Evolutionary conservation across 1,140 invertebrate species (phyloP), one percentile per base, ranked within the genome.

Genomic region (Magallana gigas): DNA sequence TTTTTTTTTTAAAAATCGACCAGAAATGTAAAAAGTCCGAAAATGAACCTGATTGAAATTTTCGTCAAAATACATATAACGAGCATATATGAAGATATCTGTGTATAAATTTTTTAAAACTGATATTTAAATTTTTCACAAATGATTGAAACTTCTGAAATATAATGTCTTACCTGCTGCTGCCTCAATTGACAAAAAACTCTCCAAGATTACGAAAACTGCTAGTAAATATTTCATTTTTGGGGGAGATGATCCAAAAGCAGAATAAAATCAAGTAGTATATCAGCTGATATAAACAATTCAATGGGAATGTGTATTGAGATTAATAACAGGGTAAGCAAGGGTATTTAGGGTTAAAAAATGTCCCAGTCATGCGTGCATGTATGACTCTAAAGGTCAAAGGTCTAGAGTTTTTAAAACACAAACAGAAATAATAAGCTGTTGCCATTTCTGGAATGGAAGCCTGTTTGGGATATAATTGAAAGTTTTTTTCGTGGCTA

Each of bases 401-500:
- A 36, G 14, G 23, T 1, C 8, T 76, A 29, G 23, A 29, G 36
- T 12, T 76, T 29, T 71, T 71, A 71, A 71, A 71, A 71, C 68
- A 71, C 18, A 29, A 71, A 71, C 23, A 23, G 23, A 71, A 29
- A 23, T 36, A 76, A 11, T 29, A 29, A 68, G 68, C 8, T 29
- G 11, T 36, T 8, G 16, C 36, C 4, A 7, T 71, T 23, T 29
- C 29, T 23, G 68, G 23, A 36, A 76, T 11, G 68, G 68, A 76
- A 76, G 68, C 68, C 68, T 23, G 14, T 76, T 76, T 11, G 68
- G 68, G 68, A 29, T 23, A 76, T 36, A 11, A 76, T 76, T 76
- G 36, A 48, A 48, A 48, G 36, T 48, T 48, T 48, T 48, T 48
- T 48, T 48, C 36, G 0, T 48, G 36, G 36, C 36, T 48, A 48